These are phyloP conservation scores for Aphaenogaster ashmeadi DNA, from an alignment of 1,140 invertebrate genomes.

Conservation along the genomic window DNA sequence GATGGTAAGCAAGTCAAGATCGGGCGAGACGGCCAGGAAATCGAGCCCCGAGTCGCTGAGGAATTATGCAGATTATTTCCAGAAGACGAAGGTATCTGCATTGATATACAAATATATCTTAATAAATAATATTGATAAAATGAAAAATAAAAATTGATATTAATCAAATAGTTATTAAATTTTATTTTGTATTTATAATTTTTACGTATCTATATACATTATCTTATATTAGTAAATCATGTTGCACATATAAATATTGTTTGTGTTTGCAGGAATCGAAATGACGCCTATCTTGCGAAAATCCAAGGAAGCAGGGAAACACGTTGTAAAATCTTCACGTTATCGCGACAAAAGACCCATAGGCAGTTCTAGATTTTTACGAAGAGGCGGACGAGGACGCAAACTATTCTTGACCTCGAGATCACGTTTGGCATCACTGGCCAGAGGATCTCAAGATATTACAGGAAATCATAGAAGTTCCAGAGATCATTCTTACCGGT, in stretches of 20 bases:
- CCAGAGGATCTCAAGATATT: slow-evolving; percentile 81
- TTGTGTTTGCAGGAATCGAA: slow-evolving; percentile 90
- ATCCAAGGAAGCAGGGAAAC: slow-evolving; percentile 94
- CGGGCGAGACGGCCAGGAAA: slow-evolving; percentile 99
- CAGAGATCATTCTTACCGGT: slow-evolving; percentile 83
- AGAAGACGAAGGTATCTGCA: slow-evolving; percentile 92
- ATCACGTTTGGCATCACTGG: slow-evolving; percentile 85
- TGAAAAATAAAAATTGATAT: not conserved
- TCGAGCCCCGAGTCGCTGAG: slow-evolving; percentile 97
- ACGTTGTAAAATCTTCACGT: slow-evolving; percentile 86
- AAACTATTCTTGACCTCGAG: slow-evolving; percentile 85
- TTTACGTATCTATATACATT: not conserved
- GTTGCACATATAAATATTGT: not conserved
- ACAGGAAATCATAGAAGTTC: slow-evolving; percentile 80
- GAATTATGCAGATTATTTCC: slow-evolving; percentile 98
- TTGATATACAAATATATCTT: not conserved
- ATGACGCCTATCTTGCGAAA: slow-evolving; percentile 95
- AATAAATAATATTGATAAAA: slow-evolving; percentile 21
- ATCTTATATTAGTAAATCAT: not conserved
- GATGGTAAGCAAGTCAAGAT: slow-evolving; percentile 99
- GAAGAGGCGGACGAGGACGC: slow-evolving; percentile 87
- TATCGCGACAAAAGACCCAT: slow-evolving; percentile 87
- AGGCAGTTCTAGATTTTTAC: slow-evolving; percentile 87
- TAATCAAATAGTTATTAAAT: not conserved
- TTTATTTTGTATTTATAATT: not conserved